Percentiles rank a stretch among this genome's conserved stretches.
phyloP scores from a whole-genome alignment of 1,140 invertebrate species.

The Drosophila arawakana region DNA sequence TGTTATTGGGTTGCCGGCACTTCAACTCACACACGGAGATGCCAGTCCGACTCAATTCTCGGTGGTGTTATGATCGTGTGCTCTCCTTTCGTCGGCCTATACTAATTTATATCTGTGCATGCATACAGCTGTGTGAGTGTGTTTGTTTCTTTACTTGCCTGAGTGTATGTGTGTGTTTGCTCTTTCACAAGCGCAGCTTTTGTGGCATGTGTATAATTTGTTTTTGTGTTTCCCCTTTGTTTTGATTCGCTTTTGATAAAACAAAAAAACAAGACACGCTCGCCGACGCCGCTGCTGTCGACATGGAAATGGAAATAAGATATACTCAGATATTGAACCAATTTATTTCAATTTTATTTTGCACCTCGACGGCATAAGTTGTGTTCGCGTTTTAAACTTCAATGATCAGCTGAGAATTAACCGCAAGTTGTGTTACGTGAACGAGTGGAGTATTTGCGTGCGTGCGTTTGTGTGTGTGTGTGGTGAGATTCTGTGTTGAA shows the following conservation, averaged over 20 bases:
- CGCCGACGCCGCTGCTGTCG: conserved; percentile 19
- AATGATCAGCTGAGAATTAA: conserved; percentile 40
- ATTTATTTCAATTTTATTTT: conserved; percentile 78
- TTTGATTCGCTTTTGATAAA: conserved; percentile 66
- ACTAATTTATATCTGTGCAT: conserved; percentile 3
- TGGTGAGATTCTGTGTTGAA: conserved; percentile 12
- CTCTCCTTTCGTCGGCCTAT: conserved; percentile 13
- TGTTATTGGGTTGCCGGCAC: conserved; percentile 32
- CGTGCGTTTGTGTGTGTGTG: conserved; percentile 6
- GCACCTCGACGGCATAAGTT: conserved; percentile 63
- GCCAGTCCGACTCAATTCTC: conserved; percentile 34
- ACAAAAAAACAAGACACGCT: conserved; percentile 31
- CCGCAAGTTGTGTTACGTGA: conserved; percentile 1
- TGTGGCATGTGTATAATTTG: conserved; percentile 55
- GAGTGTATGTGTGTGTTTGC: conserved; percentile 14
- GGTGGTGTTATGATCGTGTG: conserved; percentile 34
- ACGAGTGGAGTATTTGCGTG: neutral
- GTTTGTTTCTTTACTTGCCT: conserved; percentile 3
- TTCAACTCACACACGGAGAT: conserved; percentile 28
- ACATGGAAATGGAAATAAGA: conserved; percentile 75
- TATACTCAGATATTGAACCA: conserved; percentile 70
- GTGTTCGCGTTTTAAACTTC: conserved; percentile 41
- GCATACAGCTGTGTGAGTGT: neutral
- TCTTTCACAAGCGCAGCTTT: conserved; percentile 60
- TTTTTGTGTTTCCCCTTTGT: conserved; percentile 64